Evolutionary conservation across 2,113 vertebrate species (phyloP).

Genomic region (Penelope pileata): DNA sequence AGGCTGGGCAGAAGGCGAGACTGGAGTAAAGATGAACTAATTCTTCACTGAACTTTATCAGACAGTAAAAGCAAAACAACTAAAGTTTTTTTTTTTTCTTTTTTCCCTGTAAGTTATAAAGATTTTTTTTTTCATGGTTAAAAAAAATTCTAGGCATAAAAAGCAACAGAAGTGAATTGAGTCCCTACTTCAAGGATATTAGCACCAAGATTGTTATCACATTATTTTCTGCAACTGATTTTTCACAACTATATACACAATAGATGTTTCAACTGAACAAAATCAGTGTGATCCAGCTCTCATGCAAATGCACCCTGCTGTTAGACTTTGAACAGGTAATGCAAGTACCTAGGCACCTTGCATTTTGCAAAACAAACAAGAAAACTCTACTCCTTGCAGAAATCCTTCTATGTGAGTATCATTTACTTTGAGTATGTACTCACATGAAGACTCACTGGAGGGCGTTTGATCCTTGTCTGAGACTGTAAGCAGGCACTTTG

Average conservation of each 20-base stretch:
- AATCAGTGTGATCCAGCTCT: background rate
- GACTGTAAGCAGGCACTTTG: background rate
- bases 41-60: background rate
- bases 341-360: background rate
- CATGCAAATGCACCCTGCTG: background rate
- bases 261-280: background rate
- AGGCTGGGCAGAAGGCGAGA: background rate
- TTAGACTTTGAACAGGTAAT: background rate
- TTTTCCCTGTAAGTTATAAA: background rate
- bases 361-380: constrained; percentile 8
- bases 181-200: background rate
- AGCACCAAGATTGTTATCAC: background rate
- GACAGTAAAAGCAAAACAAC: background rate
- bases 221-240: background rate
- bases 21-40: background rate
- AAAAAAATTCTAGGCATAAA: background rate
- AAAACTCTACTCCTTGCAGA: background rate
- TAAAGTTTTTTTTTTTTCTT: background rate
- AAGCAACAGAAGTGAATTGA: background rate
- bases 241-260: constrained; percentile 7
- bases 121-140: background rate
- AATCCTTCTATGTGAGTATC: background rate
- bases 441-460: background rate
- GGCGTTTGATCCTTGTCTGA: background rate
- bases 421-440: background rate